Evolutionary conservation across 2,888 invertebrate genomes (phyloP).

Genomic region (Eudemis profundana): DNA sequence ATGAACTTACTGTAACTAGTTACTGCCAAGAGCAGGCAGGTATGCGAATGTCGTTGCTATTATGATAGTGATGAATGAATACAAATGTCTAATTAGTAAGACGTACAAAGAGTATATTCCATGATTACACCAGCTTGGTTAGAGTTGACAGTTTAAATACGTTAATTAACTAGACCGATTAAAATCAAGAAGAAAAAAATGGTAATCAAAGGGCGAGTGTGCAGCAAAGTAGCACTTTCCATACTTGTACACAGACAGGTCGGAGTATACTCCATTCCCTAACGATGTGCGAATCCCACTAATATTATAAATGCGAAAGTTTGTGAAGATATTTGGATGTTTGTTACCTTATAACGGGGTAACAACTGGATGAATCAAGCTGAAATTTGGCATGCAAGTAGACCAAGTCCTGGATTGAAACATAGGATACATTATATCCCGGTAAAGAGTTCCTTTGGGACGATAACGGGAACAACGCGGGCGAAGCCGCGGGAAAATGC

Average conservation of each 20-base stretch:
- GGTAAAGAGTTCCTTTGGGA: no score
- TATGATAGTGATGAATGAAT: neutral
- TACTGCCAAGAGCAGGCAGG: neutral
- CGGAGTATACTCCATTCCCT: no score
- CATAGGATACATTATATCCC: no score
- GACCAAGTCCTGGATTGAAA: no score
- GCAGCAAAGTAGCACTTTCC: conserved; percentile 69
- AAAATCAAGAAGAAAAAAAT: conserved; percentile 76
- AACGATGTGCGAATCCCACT: no score
- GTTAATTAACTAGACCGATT: conserved; percentile 52
- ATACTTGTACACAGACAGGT: conserved; percentile 65
- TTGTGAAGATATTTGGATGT: no score
- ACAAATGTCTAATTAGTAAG: conserved; percentile 3
- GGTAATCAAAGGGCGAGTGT: conserved; percentile 68
- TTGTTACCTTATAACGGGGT: no score
- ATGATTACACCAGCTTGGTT: conserved; percentile 25
- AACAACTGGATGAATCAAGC: no score
- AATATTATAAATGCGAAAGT: no score
- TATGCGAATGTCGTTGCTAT: neutral
- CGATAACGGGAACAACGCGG: no score
- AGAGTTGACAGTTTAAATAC: conserved; percentile 39
- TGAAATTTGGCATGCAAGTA: no score
- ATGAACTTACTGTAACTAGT: conserved; percentile 7
- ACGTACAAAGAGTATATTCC: conserved; percentile 20
- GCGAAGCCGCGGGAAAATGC: no score